These are phyloP conservation scores for Ricordea florida DNA, from an alignment of 92 coral and sea anemone genomes.

Conservation along the genomic window DNA sequence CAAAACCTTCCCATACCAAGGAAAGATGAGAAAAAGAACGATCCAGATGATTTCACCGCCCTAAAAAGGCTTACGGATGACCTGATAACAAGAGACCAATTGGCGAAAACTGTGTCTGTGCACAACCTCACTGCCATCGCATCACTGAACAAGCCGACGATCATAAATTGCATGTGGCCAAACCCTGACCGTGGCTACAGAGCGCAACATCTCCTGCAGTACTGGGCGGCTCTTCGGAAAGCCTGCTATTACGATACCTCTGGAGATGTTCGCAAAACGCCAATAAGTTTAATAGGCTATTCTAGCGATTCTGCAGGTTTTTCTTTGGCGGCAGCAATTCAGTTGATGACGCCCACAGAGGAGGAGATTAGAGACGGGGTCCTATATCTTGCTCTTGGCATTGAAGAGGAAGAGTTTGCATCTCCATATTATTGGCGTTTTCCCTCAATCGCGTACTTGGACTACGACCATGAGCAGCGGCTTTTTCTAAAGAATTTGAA, in stretches of 20 bases:
- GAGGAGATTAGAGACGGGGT: constrained; percentile 20
- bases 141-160: no score
- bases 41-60: no score
- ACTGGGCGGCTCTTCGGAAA: neutral
- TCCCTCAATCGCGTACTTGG: constrained; percentile 48
- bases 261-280: constrained; percentile 7
- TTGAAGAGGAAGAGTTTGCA: constrained; percentile 34
- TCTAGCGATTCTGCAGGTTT: constrained; percentile 55
- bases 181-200: no score
- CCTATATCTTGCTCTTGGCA: constrained; percentile 37
- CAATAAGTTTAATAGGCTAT: constrained; percentile 27
- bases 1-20: no score
- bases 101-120: no score
- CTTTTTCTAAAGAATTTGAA: constrained; percentile 44
- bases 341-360: constrained; percentile 37
- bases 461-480: constrained; percentile 57
- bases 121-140: no score
- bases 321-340: constrained; percentile 45
- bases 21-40: no score
- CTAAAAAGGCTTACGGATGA: no score
- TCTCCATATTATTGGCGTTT: constrained; percentile 55
- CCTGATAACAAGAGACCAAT: no score
- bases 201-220: constrained; percentile 25
- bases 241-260: neutral
- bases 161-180: no score